These are phyloP conservation scores for Anser brachyrhynchus DNA, from an alignment of 2,113 vertebrate species.

Conservation along the genomic window DNA sequence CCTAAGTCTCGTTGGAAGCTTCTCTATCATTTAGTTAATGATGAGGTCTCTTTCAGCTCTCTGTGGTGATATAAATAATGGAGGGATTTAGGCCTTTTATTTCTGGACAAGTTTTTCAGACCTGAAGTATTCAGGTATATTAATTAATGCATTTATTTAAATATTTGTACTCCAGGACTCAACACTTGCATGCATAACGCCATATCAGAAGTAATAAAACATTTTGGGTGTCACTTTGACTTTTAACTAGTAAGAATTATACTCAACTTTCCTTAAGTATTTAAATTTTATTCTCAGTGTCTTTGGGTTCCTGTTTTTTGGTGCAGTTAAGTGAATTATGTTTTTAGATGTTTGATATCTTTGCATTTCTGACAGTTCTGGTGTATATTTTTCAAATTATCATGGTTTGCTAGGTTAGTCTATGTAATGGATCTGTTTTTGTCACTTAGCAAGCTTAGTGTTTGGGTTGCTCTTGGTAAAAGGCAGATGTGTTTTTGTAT, in stretches of 20 bases:
- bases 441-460: not conserved
- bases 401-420: not conserved
- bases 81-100: not conserved
- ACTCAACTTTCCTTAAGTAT: fast-evolving
- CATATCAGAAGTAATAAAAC: not conserved
- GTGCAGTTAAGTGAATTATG: not conserved
- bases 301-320: not conserved
- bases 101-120: not conserved
- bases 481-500: not conserved
- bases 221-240: not conserved
- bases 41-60: not conserved
- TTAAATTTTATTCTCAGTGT: not conserved
- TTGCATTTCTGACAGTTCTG: not conserved
- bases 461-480: not conserved
- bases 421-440: not conserved
- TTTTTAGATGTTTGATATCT: not conserved
- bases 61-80: not conserved
- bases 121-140: not conserved
- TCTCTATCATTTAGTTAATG: not conserved
- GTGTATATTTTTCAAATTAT: not conserved
- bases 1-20: not conserved
- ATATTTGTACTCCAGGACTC: not conserved
- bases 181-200: not conserved
- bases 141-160: not conserved
- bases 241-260: not conserved